Percentiles rank a stretch among this genome's conserved stretches.
These are phyloP conservation scores for Nysson spinosus DNA, from an alignment of 2,888 invertebrate species.

Conservation along the genomic window DNA sequence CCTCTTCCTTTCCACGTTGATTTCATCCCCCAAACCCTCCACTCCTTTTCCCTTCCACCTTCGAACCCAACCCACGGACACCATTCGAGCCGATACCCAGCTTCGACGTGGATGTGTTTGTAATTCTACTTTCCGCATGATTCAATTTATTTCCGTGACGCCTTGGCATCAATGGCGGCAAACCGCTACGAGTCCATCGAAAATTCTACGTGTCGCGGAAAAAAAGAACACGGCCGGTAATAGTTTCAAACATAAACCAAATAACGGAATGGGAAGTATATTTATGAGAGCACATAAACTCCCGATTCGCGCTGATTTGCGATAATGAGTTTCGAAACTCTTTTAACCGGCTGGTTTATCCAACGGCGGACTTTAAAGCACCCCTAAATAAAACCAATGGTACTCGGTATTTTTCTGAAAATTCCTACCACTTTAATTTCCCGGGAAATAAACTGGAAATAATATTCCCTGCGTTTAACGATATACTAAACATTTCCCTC, in stretches of 20 bases:
- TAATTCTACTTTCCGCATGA: constrained; percentile 43
- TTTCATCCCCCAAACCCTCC: constrained; percentile 7
- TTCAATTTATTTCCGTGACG: constrained; percentile 46
- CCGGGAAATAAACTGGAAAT: background rate
- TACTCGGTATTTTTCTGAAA: constrained; percentile 33
- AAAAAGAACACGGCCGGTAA: background rate
- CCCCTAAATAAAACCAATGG: constrained; percentile 2
- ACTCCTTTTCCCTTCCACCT: constrained; percentile 6
- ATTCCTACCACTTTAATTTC: constrained; percentile 7
- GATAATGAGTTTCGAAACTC: constrained; percentile 46
- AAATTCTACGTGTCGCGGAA: constrained; percentile 8
- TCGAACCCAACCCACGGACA: constrained; percentile 19
- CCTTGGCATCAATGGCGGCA: constrained; percentile 12
- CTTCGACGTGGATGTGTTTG: constrained; percentile 31
- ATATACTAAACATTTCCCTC: too few species aligned
- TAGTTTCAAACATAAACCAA: background rate
- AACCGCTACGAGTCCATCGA: constrained; percentile 24
- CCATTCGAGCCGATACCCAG: background rate
- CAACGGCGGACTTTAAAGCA: background rate
- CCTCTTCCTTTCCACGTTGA: background rate
- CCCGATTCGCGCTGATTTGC: constrained; percentile 31
- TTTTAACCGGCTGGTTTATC: constrained; percentile 27
- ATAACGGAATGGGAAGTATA: constrained; percentile 5
- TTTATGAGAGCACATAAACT: constrained; percentile 32
- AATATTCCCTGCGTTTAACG: too few species aligned